These are phyloP conservation scores for Dicaeum eximium DNA, from an alignment of 2,113 vertebrate genomes.

Conservation along the genomic window DNA sequence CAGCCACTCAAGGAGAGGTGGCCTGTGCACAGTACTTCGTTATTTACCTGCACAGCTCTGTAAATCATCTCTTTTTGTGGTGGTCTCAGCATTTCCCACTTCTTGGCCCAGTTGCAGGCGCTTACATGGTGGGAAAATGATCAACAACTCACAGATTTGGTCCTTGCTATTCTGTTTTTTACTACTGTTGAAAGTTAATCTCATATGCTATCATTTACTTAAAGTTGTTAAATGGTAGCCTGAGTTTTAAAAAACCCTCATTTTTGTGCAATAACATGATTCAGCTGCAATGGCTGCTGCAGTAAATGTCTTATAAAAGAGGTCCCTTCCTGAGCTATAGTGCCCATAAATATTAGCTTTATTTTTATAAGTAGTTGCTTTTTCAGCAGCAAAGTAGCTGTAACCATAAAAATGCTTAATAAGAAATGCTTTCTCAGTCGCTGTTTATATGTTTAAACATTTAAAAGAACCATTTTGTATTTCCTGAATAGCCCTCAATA, in stretches of 20 bases:
- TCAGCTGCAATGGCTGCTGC: not conserved
- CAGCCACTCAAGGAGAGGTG: not conserved
- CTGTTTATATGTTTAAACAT: slow-evolving; percentile 66
- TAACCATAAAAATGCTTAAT: slow-evolving; percentile 69
- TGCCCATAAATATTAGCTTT: slow-evolving; percentile 54
- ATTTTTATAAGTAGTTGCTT: slow-evolving; percentile 31
- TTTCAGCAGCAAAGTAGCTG: slow-evolving; percentile 18
- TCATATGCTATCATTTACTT: slow-evolving; percentile 35
- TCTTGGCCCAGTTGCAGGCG: not conserved
- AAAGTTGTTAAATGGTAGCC: slow-evolving; percentile 26
- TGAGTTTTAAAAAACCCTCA: not conserved
- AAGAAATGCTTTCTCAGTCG: slow-evolving; percentile 57
- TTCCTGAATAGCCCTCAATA: slow-evolving; percentile 60
- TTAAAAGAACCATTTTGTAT: slow-evolving; percentile 49
- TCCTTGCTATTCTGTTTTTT: not conserved
- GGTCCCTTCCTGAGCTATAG: slow-evolving; percentile 1
- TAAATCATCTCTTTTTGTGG: not conserved
- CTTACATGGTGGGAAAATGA: not conserved
- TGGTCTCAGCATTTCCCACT: not conserved
- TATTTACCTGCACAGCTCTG: not conserved
- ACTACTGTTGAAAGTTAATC: slow-evolving; percentile 26
- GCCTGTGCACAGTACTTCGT: not conserved
- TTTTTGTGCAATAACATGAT: slow-evolving; percentile 2
- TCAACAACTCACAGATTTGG: not conserved
- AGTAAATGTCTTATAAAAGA: slow-evolving; percentile 29